A percentile compares a stretch with the other conserved stretches of the same genome.
phyloP scores from a whole-genome alignment of 2,113 vertebrate species.

The Serinus canaria region DNA sequence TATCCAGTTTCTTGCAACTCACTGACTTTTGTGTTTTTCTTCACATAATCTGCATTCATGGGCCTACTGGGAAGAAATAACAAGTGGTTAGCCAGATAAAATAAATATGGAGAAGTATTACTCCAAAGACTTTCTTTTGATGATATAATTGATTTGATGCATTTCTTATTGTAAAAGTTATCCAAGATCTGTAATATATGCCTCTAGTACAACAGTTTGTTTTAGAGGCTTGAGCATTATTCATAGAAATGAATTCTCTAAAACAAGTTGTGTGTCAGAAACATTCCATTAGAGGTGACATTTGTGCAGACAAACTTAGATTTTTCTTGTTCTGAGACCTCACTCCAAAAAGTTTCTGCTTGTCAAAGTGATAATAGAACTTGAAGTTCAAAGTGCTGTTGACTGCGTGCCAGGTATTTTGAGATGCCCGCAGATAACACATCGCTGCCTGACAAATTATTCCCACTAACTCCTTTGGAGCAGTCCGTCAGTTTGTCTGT shows the following conservation, averaged over 20 bases:
- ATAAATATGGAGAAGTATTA: background rate
- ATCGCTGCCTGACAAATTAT: background rate
- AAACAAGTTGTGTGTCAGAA: background rate
- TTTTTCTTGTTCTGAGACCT: background rate
- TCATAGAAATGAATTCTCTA: background rate
- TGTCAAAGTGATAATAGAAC: background rate
- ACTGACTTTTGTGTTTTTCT: background rate
- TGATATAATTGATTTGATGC: background rate
- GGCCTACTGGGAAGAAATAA: background rate
- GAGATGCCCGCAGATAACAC: background rate
- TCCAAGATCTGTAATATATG: background rate
- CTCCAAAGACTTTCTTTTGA: background rate
- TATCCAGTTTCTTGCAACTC: accelerated
- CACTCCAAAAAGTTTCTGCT: background rate
- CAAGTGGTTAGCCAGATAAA: background rate
- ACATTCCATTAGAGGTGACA: background rate
- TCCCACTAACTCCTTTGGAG: background rate
- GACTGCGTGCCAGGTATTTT: background rate
- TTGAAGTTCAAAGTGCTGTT: slow-evolving; percentile 22
- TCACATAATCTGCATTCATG: background rate
- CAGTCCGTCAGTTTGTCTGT: background rate
- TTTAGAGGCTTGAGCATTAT: background rate
- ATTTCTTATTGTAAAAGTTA: background rate
- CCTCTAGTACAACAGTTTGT: background rate
- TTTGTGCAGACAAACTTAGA: background rate